Evolutionary conservation across 2,888 invertebrate species (phyloP).

Genomic region (Chrysina gloriosa): DNA sequence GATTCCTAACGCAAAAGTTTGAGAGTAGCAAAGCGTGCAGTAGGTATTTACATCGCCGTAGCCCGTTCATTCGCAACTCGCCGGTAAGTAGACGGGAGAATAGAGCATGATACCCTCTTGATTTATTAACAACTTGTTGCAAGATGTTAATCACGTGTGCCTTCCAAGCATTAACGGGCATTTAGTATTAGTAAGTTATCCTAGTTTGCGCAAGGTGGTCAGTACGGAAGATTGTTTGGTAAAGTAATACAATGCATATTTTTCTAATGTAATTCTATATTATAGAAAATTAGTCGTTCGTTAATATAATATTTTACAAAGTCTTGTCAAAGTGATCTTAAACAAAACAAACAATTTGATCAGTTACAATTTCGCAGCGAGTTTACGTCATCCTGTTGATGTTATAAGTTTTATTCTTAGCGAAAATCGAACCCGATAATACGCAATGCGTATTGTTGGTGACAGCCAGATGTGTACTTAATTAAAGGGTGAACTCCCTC

Average conservation of each 20-base stretch:
- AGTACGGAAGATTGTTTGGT: too few relatives aligned
- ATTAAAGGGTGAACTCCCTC: neutral
- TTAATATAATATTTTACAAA: too few relatives aligned
- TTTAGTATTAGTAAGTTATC: slow-evolving; percentile 46
- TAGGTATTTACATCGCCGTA: neutral
- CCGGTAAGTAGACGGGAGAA: slow-evolving; percentile 45
- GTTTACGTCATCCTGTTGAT: too few relatives aligned
- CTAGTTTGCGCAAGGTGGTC: slow-evolving; percentile 8
- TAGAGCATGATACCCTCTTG: slow-evolving; percentile 58
- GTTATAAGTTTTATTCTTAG: too few relatives aligned
- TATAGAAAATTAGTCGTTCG: too few relatives aligned
- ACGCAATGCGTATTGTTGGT: neutral
- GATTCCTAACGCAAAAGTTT: neutral
- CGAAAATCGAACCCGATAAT: neutral
- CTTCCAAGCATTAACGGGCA: slow-evolving; percentile 48
- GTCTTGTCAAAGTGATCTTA: too few relatives aligned
- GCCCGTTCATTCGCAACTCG: slow-evolving; percentile 2
- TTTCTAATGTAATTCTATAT: too few relatives aligned
- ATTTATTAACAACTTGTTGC: slow-evolving; percentile 64
- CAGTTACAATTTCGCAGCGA: too few relatives aligned
- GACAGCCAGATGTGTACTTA: neutral
- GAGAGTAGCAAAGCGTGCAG: neutral
- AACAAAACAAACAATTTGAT: too few relatives aligned
- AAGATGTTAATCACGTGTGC: slow-evolving; percentile 60
- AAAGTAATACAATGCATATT: too few relatives aligned